Evolutionary conservation across 2,113 vertebrate species (phyloP), one percentile per base, ranked within the genome.

Genomic region (Fulica atra): DNA sequence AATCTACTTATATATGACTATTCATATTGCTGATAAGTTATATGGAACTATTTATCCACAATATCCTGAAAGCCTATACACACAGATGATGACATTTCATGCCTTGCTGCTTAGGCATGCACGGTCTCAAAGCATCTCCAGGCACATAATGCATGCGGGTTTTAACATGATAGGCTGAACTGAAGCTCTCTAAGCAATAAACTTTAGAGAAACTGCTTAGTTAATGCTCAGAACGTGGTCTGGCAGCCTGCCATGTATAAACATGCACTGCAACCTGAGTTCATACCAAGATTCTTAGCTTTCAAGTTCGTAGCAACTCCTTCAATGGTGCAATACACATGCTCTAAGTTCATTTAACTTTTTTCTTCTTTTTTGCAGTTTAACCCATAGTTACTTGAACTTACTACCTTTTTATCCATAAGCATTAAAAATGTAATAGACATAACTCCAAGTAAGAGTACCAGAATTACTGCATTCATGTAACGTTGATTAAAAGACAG

Each of bases 171-270:
- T 54, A 91, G 83, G 78, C 72, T 83, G 63, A 86, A 81, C 50
- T 93, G 78, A 71, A 96, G 81, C 36, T 87, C 83, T 64, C 56
- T 71, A 94, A 86, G 89, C 87, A 94, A 90, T 72, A 84, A 89
- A 86, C 88, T 88, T 64, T 68, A 78, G 66, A 90, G 95, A 94
- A 96, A 95, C 73, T 51, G 69, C 86, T 93, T 96, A 91, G 78
- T 83, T 94, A 90, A 94, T 85, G 92, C 88, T 94, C 64, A 89
- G 84, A 96, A 94, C 6, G 35, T 93, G 87, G 88, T 20, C 91
- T 95, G 93, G 95, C 92, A 96, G 84, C 61, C 70, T 96, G 91
- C 91, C 92, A 91, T 42, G 83, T 77, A 92, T 84, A 89, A 96
- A 93, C 81, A 85, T 36, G 44, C 73, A 57, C 74, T 81, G 86